A percentile compares a stretch with the other conserved stretches of the same genome.
phyloP scores from a whole-genome alignment of 2,797 vertebrate genomes.

The Lacerta agilis region DNA sequence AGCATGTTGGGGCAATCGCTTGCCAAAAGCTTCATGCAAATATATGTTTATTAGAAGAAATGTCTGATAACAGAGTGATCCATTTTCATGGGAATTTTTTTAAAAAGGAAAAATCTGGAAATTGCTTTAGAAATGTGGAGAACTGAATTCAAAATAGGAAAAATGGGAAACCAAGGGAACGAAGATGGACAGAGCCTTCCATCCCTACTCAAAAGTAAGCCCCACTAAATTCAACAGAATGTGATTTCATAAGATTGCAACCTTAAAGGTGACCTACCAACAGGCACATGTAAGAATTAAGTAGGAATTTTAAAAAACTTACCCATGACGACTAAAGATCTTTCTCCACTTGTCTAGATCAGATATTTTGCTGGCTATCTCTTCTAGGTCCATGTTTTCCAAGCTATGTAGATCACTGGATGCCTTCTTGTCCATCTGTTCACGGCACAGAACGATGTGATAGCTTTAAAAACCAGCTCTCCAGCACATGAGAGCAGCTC shows the following conservation, averaged over 20 bases:
- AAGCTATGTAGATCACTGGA: not conserved
- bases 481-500: not conserved
- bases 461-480: not conserved
- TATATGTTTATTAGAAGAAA: too few relatives aligned
- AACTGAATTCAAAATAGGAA: too few relatives aligned
- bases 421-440: conserved; percentile 24
- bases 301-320: conserved; percentile 24
- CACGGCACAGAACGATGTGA: not conserved
- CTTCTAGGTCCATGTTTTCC: conserved; percentile 70
- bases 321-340: conserved; percentile 77
- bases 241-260: not conserved
- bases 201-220: too few relatives aligned
- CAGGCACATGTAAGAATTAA: not conserved
- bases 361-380: conserved; percentile 80
- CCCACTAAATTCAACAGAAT: too few relatives aligned
- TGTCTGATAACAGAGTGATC: too few relatives aligned
- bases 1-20: too few relatives aligned
- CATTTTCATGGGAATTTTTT: too few relatives aligned
- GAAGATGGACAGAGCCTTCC: too few relatives aligned
- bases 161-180: too few relatives aligned
- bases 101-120: too few relatives aligned
- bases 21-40: too few relatives aligned
- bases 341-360: conserved; percentile 80
- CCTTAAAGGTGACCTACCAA: not conserved
- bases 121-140: too few relatives aligned